These are phyloP conservation scores for Apis mellifera DNA, from an alignment of 1,140 invertebrate species.

Conservation along the genomic window Amel_HAv3.1 CM009933.2:7552001-7552500, in stretches of 20 bases:
- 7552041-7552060: too few relatives aligned
- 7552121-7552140: too few relatives aligned
- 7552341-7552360: conserved; percentile 65
- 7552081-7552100: too few relatives aligned
- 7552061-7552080: too few relatives aligned
- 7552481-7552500: background rate
- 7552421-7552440: conserved; percentile 41
- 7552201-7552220: conserved; percentile 22
- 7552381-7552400: conserved; percentile 65
- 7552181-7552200: background rate
- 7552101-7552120: too few relatives aligned
- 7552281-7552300: conserved; percentile 37
- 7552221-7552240: background rate
- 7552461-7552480: too few relatives aligned
- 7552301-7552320: conserved; percentile 3
- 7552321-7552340: conserved; percentile 46
- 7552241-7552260: conserved; percentile 5
- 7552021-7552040: too few relatives aligned
- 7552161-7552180: background rate
- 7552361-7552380: conserved; percentile 64
- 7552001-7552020: too few relatives aligned
- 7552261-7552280: conserved; percentile 17
- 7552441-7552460: background rate
- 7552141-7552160: background rate
- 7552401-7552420: conserved; percentile 48